A percentile compares a stretch with the other conserved stretches of the same genome.
Conservation (phyloP, 2,113 vertebrate genomes). For the Podiceps cristatus region DNA sequence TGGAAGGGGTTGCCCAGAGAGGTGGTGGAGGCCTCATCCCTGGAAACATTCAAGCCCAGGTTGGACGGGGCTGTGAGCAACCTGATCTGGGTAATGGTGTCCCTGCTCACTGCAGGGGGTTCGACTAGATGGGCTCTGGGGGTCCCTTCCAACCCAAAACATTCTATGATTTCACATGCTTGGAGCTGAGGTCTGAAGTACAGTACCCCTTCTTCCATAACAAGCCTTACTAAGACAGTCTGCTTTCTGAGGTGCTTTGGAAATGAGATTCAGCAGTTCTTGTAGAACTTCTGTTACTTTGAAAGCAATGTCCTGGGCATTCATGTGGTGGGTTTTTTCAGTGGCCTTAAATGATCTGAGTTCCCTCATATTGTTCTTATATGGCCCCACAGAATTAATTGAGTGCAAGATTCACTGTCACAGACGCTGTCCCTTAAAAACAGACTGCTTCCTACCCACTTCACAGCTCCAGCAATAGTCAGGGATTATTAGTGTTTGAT, state of each 20-base stretch:
- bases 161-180: too few relatives aligned
- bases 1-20: too few relatives aligned
- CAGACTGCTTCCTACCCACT: neutral
- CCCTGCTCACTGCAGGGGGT: too few relatives aligned
- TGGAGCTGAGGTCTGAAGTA: neutral
- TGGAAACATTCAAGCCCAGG: too few relatives aligned
- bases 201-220: accelerated
- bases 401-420: neutral
- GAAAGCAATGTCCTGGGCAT: neutral
- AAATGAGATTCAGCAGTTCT: neutral
- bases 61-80: too few relatives aligned
- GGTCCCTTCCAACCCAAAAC: too few relatives aligned
- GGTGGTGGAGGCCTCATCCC: too few relatives aligned
- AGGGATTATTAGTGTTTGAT: slow-evolving; percentile 73
- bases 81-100: too few relatives aligned
- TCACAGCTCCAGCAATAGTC: slow-evolving; percentile 36
- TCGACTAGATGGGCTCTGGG: too few relatives aligned
- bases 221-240: neutral
- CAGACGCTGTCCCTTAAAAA: neutral
- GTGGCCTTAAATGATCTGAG: neutral
- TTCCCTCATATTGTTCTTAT: neutral
- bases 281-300: neutral
- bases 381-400: slow-evolving; percentile 12
- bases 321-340: accelerated
- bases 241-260: neutral